Evolutionary conservation across 2,888 invertebrate genomes (phyloP).

Genomic region (Noctua pronuba): DNA sequence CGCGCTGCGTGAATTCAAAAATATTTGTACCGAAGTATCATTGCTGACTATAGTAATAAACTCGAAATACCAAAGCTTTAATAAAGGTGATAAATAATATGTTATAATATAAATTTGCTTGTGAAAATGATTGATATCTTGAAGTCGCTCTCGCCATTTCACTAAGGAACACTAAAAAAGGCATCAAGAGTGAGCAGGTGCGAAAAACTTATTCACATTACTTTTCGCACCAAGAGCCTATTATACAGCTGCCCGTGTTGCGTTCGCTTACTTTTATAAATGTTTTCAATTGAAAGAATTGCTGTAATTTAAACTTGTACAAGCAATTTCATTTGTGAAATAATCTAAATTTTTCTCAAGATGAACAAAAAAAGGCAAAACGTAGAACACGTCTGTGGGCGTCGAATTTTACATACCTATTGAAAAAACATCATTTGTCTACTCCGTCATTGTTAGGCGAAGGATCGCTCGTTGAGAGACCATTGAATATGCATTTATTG

Average conservation of each 20-base stretch:
- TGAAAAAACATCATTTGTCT: conserved; percentile 50
- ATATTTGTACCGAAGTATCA: conserved; percentile 12
- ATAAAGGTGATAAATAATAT: background rate
- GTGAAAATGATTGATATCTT: conserved; percentile 34
- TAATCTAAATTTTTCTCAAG: conserved; percentile 58
- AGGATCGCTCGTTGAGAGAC: conserved; percentile 18
- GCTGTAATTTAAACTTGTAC: conserved; percentile 78
- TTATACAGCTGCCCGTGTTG: conserved; percentile 76
- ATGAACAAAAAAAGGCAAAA: conserved; percentile 50
- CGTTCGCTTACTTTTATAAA: conserved; percentile 75
- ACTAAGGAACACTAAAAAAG: conserved; percentile 66
- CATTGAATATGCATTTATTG: conserved; percentile 60
- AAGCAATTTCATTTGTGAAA: conserved; percentile 73
- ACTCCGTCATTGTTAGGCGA: conserved; percentile 29
- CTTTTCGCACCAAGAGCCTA: conserved; percentile 74
- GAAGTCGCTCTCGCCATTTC: conserved; percentile 47
- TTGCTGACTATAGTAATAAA: conserved; percentile 8
- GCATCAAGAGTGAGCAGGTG: conserved; percentile 81
- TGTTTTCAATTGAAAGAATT: conserved; percentile 79
- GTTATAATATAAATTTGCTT: background rate
- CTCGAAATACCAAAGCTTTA: background rate
- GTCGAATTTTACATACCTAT: conserved; percentile 37
- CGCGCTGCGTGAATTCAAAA: conserved; percentile 1
- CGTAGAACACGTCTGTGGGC: conserved; percentile 25
- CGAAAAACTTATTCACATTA: conserved; percentile 79